phyloP scores from a whole-genome alignment of 2,888 invertebrate genomes.

The Globia sparganii region DNA sequence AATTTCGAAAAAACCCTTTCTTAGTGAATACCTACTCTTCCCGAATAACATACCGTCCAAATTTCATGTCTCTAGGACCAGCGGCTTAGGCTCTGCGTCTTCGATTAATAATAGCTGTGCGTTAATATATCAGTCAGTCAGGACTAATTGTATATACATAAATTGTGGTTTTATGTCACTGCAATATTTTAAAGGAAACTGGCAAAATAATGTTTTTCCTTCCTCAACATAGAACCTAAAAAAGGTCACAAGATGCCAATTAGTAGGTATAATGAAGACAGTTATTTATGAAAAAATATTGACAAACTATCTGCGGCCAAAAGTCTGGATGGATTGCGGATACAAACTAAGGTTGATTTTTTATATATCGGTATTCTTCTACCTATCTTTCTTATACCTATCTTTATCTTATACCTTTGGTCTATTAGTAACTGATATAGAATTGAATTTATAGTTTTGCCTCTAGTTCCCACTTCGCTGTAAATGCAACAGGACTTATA shows the following conservation, averaged over 20 bases:
- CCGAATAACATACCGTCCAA: too few species aligned
- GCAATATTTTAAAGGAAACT: conserved; percentile 27
- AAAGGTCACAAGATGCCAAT: background rate
- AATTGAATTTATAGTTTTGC: background rate
- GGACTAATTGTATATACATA: too few species aligned
- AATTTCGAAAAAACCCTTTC: too few species aligned
- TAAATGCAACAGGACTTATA: background rate
- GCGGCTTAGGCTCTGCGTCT: too few species aligned
- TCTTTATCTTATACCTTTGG: too few species aligned
- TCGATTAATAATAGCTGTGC: too few species aligned
- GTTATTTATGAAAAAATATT: too few species aligned
- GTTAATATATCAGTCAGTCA: too few species aligned
- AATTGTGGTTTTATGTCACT: conserved; percentile 2
- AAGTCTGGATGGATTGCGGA: background rate
- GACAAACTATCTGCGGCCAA: background rate
- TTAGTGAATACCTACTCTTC: too few species aligned
- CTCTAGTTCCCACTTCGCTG: background rate
- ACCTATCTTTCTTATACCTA: background rate
- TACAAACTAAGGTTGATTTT: background rate
- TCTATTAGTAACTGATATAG: background rate
- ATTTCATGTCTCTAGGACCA: too few species aligned
- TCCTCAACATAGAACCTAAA: background rate
- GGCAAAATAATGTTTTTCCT: background rate
- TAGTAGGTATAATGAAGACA: background rate
- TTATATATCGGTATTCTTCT: background rate